Evolutionary conservation across 2,113 vertebrate species (phyloP).

Genomic region (Malurus melanocephalus): DNA sequence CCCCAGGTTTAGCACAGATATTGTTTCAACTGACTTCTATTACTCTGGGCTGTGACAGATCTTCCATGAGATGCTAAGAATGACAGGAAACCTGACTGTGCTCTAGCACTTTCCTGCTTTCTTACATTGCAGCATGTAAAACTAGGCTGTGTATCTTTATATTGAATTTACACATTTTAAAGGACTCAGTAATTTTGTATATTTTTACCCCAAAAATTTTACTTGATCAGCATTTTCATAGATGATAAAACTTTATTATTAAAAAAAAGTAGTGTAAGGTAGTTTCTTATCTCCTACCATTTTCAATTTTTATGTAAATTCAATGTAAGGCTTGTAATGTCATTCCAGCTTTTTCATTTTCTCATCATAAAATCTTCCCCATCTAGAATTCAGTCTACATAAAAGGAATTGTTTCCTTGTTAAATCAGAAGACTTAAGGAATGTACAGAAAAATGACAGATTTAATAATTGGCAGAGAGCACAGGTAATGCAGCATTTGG

Average conservation of each 20-base stretch:
- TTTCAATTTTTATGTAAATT: constrained; percentile 4
- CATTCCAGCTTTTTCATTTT: neutral
- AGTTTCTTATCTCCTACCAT: neutral
- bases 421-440: neutral
- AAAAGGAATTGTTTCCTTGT: neutral
- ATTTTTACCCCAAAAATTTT: neutral
- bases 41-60: neutral
- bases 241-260: neutral
- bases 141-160: neutral
- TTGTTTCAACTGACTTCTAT: neutral
- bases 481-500: neutral
- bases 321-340: neutral
- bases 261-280: neutral
- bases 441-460: neutral
- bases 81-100: neutral
- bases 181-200: neutral
- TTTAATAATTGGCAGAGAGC: neutral
- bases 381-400: neutral
- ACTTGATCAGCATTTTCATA: neutral
- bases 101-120: neutral
- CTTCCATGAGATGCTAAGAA: neutral
- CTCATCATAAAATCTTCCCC: neutral
- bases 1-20: neutral
- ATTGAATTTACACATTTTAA: neutral
- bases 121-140: neutral